phyloP scores from a whole-genome alignment of 2,888 invertebrate genomes.

The Gymnoscelis rufifasciata region DNA sequence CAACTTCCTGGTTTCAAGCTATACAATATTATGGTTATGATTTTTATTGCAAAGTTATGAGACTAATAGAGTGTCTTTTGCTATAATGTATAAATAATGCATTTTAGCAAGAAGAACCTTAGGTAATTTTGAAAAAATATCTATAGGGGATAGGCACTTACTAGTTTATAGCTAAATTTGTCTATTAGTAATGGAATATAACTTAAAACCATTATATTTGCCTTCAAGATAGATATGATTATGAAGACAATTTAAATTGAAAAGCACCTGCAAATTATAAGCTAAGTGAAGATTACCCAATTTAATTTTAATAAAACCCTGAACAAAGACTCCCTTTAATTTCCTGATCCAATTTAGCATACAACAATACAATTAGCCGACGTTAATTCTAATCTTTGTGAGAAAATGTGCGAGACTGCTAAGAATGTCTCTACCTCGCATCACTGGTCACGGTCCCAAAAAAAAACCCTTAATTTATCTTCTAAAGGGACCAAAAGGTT shows the following conservation, averaged over 20 bases:
- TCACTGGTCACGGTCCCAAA: conserved; percentile 42
- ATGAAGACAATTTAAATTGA: too few species aligned
- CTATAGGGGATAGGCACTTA: too few species aligned
- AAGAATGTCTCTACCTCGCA: conserved; percentile 43
- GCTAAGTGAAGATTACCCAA: neutral
- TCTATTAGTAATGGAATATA: too few species aligned
- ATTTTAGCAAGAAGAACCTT: too few species aligned
- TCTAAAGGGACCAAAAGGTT: conserved; percentile 45
- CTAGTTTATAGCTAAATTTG: too few species aligned
- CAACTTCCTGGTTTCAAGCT: too few species aligned
- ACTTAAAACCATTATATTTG: too few species aligned
- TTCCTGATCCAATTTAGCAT: conserved; percentile 29
- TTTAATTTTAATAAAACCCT: conserved; percentile 18
- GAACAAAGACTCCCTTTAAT: conserved; percentile 20
- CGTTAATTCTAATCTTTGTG: conserved; percentile 40
- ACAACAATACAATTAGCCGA: conserved; percentile 42
- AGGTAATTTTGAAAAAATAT: too few species aligned
- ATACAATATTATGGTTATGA: too few species aligned
- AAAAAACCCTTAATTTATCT: conserved; percentile 54
- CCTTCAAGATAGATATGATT: too few species aligned
- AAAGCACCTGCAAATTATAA: neutral
- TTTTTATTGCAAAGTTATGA: neutral
- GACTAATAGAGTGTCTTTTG: too few species aligned
- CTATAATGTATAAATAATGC: too few species aligned
- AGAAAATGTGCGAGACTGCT: conserved; percentile 44